Percentiles rank a stretch among this genome's conserved stretches.
Conservation (phyloP, 2,797 vertebrate species). For the Mergus octosetaceus region DNA sequence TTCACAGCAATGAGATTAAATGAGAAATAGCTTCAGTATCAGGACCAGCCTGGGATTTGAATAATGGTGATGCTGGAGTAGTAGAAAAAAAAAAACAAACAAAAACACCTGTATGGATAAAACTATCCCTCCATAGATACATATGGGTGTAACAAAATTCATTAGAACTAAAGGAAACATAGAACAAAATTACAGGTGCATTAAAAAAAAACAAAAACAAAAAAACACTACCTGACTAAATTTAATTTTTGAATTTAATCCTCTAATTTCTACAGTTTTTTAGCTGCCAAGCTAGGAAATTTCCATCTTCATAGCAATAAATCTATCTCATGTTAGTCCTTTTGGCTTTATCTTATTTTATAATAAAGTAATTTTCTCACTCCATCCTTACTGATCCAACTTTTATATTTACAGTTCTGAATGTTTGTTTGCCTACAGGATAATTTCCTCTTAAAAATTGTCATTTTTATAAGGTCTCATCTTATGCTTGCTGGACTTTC, state of each 20-base stretch:
- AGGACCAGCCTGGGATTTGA: not conserved
- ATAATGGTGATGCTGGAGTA: not conserved
- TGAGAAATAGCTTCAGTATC: not conserved
- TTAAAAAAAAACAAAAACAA: not conserved
- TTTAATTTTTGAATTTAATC: not conserved
- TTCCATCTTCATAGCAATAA: not conserved
- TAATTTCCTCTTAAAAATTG: not conserved
- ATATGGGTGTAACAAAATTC: not conserved
- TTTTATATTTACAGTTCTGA: not conserved
- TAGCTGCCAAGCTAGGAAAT: not conserved
- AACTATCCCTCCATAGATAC: not conserved
- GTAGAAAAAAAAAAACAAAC: not conserved
- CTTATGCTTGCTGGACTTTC: not conserved
- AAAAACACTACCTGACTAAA: not conserved
- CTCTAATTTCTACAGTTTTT: not conserved
- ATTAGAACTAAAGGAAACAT: not conserved
- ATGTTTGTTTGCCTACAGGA: not conserved
- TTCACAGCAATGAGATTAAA: not conserved
- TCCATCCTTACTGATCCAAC: not conserved
- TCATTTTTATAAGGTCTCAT: not conserved
- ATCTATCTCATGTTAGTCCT: not conserved
- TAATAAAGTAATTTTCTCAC: not conserved
- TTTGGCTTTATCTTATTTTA: not conserved
- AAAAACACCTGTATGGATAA: accelerated
- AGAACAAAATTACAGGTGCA: not conserved